phyloP scores from a whole-genome alignment of 1,140 invertebrate genomes.

The Scylla paramamosain region DNA sequence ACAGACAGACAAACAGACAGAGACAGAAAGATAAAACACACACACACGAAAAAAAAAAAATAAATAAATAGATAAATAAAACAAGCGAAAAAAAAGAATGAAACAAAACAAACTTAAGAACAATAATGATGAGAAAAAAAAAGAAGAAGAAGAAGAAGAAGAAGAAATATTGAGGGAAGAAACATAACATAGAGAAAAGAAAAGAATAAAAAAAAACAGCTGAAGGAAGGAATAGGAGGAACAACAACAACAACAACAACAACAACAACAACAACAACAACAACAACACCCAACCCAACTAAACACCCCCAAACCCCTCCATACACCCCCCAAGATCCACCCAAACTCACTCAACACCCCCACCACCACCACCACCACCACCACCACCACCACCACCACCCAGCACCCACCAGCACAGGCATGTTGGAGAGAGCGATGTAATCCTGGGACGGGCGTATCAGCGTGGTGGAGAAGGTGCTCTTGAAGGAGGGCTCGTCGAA shows the following conservation, averaged over 20 bases:
- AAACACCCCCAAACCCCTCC: no score
- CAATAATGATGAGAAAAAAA: neutral
- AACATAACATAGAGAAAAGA: no score
- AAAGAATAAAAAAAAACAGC: no score
- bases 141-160: neutral
- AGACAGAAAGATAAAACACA: no score
- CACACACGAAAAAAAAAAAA: neutral
- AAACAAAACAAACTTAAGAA: neutral
- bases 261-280: no score
- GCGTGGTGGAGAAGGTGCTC: conserved; percentile 89
- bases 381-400: no score
- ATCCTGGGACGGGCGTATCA: conserved; percentile 85
- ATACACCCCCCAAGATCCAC: no score
- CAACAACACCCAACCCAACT: no score
- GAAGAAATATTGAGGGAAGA: neutral
- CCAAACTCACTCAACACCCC: no score
- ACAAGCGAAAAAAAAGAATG: neutral
- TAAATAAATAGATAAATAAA: neutral
- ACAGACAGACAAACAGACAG: neutral
- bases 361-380: no score
- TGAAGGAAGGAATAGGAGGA: no score
- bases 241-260: no score
- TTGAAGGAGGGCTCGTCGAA: conserved; percentile 98
- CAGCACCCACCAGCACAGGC: conserved; percentile 80
- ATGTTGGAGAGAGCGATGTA: conserved; percentile 92